Percentiles rank a stretch among this genome's conserved stretches.
phyloP scores from a whole-genome alignment of 2,113 vertebrate species.

The Dendrocopos noguchii region DNA sequence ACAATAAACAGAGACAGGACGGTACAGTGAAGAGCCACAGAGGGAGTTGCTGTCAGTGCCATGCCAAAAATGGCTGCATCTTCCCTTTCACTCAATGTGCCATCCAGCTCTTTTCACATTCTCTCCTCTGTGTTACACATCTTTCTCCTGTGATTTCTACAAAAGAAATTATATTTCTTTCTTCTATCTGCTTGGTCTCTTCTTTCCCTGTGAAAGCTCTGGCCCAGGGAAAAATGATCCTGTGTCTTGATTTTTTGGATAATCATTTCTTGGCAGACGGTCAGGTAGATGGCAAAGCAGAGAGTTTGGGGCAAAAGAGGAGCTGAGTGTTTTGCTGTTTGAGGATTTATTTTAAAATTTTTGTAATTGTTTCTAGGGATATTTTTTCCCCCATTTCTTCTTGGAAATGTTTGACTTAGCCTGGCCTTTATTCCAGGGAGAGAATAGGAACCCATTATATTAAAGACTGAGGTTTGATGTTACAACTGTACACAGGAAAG shows the following conservation, averaged over 20 bases:
- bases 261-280: constrained; percentile 18
- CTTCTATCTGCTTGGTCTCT: background rate
- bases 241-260: constrained; percentile 22
- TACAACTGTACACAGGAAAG: constrained; percentile 26
- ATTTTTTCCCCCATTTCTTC: background rate
- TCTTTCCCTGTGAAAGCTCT: background rate
- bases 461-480: constrained; percentile 38
- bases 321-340: background rate
- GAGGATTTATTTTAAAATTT: background rate
- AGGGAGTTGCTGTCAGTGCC: background rate
- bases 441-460: background rate
- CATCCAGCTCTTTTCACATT: background rate
- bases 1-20: background rate
- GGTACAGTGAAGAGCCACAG: background rate
- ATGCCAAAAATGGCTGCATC: background rate
- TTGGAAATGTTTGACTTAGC: constrained; percentile 26
- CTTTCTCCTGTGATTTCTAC: background rate
- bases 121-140: background rate
- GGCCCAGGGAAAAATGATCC: background rate
- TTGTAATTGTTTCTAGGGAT: background rate
- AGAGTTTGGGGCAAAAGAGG: background rate
- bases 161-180: background rate
- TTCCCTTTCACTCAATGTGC: background rate
- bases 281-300: constrained; percentile 12
- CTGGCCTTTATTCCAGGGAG: background rate